Conservation (phyloP, 2,888 invertebrate genomes). For the Nomada flava region DNA sequence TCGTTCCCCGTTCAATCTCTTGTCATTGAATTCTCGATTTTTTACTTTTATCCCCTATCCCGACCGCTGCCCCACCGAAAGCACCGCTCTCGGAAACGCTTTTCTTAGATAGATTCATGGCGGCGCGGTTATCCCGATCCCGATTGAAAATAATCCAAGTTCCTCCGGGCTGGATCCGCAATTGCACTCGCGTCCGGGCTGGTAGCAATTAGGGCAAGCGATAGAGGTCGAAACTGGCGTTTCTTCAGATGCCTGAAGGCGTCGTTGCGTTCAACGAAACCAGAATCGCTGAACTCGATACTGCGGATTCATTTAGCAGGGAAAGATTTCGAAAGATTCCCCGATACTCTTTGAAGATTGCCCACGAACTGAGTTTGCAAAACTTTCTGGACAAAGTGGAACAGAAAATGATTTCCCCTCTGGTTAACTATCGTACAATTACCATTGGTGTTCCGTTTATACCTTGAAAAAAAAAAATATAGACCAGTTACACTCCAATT, state of each 20-base stretch:
- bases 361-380: conserved; percentile 1
- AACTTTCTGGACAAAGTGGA: background rate
- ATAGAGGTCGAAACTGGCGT: conserved; percentile 41
- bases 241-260: conserved; percentile 54
- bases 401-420: background rate
- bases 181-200: conserved; percentile 50
- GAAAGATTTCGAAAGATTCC: conserved; percentile 45
- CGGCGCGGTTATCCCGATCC: conserved; percentile 70
- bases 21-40: conserved; percentile 23
- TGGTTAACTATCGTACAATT: background rate
- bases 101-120: conserved; percentile 21
- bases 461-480: background rate
- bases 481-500: too few species aligned
- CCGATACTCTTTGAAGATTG: conserved; percentile 17
- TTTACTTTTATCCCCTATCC: conserved; percentile 25
- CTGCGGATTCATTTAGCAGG: background rate
- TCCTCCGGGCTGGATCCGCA: conserved; percentile 57
- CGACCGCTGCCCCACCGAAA: background rate
- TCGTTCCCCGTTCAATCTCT: conserved; percentile 26
- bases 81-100: conserved; percentile 8
- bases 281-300: conserved; percentile 3
- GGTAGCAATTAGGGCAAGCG: conserved; percentile 72
- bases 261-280: conserved; percentile 41
- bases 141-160: conserved; percentile 77
- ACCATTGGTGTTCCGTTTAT: background rate